These are phyloP conservation scores for Chionis minor DNA, from an alignment of 2,113 vertebrate species.

Conservation along the genomic window DNA sequence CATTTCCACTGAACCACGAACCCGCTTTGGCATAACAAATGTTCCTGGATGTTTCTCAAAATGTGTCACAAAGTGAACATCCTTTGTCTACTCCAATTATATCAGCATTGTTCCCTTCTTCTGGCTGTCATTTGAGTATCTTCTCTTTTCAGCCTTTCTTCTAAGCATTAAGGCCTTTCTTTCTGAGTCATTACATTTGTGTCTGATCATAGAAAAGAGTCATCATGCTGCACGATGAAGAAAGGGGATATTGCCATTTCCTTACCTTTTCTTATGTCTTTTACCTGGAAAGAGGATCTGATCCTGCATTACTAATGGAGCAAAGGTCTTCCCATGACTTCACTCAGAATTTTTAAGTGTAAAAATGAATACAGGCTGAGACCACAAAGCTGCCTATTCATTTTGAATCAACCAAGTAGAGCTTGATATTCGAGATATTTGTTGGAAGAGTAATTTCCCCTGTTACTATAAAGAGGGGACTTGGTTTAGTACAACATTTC, in stretches of 20 bases:
- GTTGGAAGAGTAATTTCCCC: neutral
- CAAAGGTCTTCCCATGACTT: slow-evolving; percentile 8
- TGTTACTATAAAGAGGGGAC: neutral
- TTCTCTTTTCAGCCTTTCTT: slow-evolving; percentile 36
- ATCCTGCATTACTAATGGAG: neutral
- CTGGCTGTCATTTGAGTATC: slow-evolving; percentile 63
- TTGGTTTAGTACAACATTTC: neutral
- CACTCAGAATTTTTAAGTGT: neutral
- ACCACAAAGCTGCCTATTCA: neutral
- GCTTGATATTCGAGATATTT: neutral
- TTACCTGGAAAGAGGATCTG: neutral
- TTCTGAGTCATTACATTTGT: slow-evolving; percentile 36
- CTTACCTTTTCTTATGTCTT: neutral
- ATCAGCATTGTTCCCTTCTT: slow-evolving; percentile 62
- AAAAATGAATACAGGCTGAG: neutral
- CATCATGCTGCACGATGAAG: slow-evolving; percentile 21
- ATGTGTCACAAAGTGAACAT: slow-evolving; percentile 67
- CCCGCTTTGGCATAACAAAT: slow-evolving; percentile 58
- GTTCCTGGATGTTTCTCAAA: slow-evolving; percentile 65
- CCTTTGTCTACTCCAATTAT: slow-evolving; percentile 56
- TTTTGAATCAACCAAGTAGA: neutral
- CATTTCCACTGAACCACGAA: slow-evolving; percentile 72
- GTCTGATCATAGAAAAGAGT: slow-evolving; percentile 35
- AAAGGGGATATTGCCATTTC: neutral
- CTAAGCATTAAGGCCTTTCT: slow-evolving; percentile 40